Evolutionary conservation across 2,797 vertebrate genomes (phyloP).

Genomic region (Pterois miles): DNA sequence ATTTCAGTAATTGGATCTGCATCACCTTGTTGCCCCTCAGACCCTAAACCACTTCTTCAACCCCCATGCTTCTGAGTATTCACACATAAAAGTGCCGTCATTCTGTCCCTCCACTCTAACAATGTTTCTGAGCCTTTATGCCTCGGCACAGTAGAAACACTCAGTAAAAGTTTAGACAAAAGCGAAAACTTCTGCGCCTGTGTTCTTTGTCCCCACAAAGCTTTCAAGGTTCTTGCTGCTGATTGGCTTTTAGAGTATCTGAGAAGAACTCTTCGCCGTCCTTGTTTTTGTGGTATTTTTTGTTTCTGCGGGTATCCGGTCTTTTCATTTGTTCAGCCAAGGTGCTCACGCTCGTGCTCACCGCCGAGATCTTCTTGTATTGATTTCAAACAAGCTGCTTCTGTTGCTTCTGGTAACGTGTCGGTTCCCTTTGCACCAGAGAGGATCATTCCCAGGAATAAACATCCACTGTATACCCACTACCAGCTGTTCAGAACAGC

Average conservation of each 20-base stretch:
- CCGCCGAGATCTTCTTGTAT: constrained; percentile 21
- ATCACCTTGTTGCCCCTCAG: constrained; percentile 35
- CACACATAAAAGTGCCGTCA: not conserved
- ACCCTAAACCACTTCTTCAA: constrained; percentile 21
- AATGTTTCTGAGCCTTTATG: not conserved
- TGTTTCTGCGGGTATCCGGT: not conserved
- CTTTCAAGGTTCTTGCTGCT: constrained; percentile 3
- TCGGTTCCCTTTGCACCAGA: constrained; percentile 25
- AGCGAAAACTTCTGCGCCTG: not conserved
- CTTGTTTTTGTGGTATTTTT: not conserved
- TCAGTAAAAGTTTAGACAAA: not conserved
- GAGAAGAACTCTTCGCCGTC: not conserved
- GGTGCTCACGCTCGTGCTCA: not conserved
- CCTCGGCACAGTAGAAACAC: not conserved
- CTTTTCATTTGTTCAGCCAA: constrained; percentile 5
- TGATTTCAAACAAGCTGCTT: constrained; percentile 44
- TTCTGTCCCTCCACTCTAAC: not conserved
- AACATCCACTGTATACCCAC: constrained; percentile 24
- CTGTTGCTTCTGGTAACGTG: constrained; percentile 34
- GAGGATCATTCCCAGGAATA: constrained; percentile 41
- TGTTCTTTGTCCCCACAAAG: not conserved
- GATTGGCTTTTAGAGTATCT: constrained; percentile 8
- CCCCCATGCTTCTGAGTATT: not conserved
- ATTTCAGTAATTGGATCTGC: constrained; percentile 52
- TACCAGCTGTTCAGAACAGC: constrained; percentile 30